Base-by-base conservation (phyloP, 2,113 vertebrate genomes). In the Megalops atlanticus region DNA sequence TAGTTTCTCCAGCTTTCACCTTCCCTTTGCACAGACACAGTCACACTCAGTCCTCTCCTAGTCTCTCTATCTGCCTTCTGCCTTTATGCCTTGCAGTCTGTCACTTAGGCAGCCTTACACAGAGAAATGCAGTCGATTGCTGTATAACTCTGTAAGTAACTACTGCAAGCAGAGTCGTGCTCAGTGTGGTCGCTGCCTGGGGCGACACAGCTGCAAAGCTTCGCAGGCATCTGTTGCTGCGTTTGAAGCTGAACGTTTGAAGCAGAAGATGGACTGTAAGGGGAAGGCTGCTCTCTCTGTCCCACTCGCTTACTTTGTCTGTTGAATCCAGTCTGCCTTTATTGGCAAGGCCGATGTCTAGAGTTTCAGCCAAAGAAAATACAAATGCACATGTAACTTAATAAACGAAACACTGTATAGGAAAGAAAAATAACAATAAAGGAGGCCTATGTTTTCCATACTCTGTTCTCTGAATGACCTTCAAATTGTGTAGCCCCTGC, bases 281-380 rank as follows among this genome's bases (percentile, higher is more conserved):
- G 74, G 80, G 35, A 80, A 41, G 39, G 83, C 72, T 83, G 47
- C 3, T 47, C 69, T 49, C 0, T 12, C 84, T 81, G 82, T 76
- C 79, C 84, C 85, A 33, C 77, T 70, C 31, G 74, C 45, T 39
- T 33, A 80, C 24, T 80, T 83, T 86, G 85, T 64, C 89, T 21
- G 27, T 68, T 35, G 72, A 87, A 85, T 83, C 87, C 83, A 79
- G 27, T 76, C 70, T 83, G 80, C 81, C 74, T 75, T 45, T 69
- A 45, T 83, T 84, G 87, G 87, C 88, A 82, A 64, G 45, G 38
- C 52, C 54, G 24, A 87, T 71, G 78, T 71, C 77, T 74, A 79
- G 78, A 27, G 47, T 84, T 70, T 72, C 70, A 45, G 75, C 71
- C 77, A 84, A n/a, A 84, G 81, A 86, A 88, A 89, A 90, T 86